These are phyloP conservation scores for Polypterus bichir DNA, from an alignment of 2,113 vertebrate genomes.

Conservation along the genomic window DNA sequence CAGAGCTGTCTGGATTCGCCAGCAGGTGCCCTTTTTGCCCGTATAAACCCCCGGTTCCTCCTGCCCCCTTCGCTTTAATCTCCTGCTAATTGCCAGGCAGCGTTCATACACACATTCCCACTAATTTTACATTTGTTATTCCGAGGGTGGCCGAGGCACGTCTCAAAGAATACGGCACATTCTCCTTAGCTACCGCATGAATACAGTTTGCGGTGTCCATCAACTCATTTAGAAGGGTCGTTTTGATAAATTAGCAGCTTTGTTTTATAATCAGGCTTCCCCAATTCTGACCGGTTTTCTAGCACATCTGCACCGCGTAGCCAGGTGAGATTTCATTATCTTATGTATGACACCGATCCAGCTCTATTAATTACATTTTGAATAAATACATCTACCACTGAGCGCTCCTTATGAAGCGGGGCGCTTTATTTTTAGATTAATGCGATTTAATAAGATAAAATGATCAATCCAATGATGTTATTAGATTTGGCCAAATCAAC, in stretches of 20 bases:
- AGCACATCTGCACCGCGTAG: conserved; percentile 39
- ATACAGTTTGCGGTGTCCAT: conserved; percentile 61
- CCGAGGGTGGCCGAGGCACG: conserved; percentile 67
- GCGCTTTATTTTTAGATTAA: not conserved
- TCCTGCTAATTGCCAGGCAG: conserved; percentile 79
- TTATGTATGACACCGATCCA: conserved; percentile 65
- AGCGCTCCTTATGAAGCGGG: not conserved
- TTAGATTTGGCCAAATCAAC: not conserved
- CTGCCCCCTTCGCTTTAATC: conserved; percentile 37
- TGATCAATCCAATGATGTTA: not conserved
- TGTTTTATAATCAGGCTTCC: conserved; percentile 76
- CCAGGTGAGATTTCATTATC: conserved; percentile 65
- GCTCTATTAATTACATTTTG: conserved; percentile 64
- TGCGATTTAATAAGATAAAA: not conserved
- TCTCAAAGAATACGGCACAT: conserved; percentile 70
- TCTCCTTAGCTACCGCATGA: conserved; percentile 68
- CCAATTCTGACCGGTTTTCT: conserved; percentile 53
- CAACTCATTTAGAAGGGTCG: conserved; percentile 56
- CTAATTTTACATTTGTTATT: conserved; percentile 98
- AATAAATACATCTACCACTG: conserved; percentile 1
- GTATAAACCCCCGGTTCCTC: conserved; percentile 40
- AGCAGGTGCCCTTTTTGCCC: conserved; percentile 28
- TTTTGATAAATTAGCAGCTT: conserved; percentile 76
- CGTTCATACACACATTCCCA: conserved; percentile 87
- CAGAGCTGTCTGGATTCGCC: conserved; percentile 16